Conservation (phyloP, 2,113 vertebrate species). For the Paedocypris sp. region DNA sequence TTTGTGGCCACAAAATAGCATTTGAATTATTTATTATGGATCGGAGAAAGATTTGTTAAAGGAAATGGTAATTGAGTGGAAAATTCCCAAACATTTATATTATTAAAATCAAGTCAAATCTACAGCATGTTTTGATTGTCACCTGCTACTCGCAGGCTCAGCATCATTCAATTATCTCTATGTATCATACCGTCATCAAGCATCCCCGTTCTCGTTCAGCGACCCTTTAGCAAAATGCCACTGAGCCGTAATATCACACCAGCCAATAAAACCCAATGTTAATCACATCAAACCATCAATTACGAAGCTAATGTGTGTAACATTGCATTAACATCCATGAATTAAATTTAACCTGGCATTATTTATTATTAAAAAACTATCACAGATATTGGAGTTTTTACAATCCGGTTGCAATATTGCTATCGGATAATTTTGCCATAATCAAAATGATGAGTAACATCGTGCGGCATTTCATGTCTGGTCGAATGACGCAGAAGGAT, state of each 20-base stretch:
- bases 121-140: too few species aligned
- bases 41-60: not conserved
- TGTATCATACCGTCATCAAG: not conserved
- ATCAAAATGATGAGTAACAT: conserved; percentile 4
- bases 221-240: not conserved
- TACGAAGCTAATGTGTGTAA: not conserved
- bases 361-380: not conserved
- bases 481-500: conserved; percentile 9
- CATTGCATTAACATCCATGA: conserved; percentile 6
- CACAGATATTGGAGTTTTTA: not conserved
- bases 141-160: too few species aligned
- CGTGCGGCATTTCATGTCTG: conserved; percentile 9
- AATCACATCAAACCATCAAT: conserved; percentile 16
- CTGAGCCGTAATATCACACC: conserved; percentile 13
- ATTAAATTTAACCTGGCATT: not conserved
- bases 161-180: too few species aligned
- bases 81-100: too few species aligned
- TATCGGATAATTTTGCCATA: not conserved
- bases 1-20: not conserved
- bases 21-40: not conserved
- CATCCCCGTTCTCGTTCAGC: not conserved
- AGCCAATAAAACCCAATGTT: conserved; percentile 16
- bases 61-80: not conserved
- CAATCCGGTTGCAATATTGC: not conserved
- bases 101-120: too few species aligned